Percentiles rank a stretch among this genome's conserved stretches.
These are phyloP conservation scores for Temnothorax ravouxi DNA, from an alignment of 2,888 invertebrate species.

Conservation along the genomic window DNA sequence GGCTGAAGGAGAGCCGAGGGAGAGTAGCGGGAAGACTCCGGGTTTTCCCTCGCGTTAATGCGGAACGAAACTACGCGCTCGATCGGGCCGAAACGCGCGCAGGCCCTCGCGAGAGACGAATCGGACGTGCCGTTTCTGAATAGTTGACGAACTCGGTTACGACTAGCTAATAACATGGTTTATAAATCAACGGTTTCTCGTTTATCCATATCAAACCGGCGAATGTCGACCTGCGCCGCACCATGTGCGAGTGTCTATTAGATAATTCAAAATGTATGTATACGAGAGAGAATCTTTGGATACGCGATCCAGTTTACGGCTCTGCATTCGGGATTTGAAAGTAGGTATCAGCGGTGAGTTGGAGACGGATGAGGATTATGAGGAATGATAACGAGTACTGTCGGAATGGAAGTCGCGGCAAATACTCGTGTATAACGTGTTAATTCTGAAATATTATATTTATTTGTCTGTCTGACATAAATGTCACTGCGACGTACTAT, in stretches of 20 bases:
- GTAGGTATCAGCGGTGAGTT: conserved; percentile 7
- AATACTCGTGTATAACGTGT: background rate
- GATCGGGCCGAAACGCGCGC: conserved; percentile 63
- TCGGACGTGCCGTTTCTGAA: conserved; percentile 67
- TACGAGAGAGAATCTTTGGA: background rate
- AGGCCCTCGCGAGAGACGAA: conserved; percentile 41
- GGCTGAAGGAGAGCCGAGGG: conserved; percentile 72
- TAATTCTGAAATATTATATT: conserved; percentile 28
- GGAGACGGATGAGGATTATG: background rate
- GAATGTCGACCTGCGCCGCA: conserved; percentile 7
- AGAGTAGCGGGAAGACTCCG: conserved; percentile 42
- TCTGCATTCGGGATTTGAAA: background rate
- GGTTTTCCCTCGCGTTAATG: conserved; percentile 56
- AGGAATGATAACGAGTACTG: conserved; percentile 16
- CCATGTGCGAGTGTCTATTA: background rate
- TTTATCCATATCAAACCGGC: conserved; percentile 41
- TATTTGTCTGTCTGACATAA: background rate
- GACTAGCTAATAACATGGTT: conserved; percentile 67
- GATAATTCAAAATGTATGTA: conserved; percentile 16
- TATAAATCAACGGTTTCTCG: conserved; percentile 66
- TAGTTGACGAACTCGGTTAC: conserved; percentile 62
- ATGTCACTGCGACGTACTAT: background rate
- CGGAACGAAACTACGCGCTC: conserved; percentile 73
- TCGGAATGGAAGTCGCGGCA: background rate
- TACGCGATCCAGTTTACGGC: background rate